These are phyloP conservation scores for Pseudoatta argentina DNA, from an alignment of 1,140 invertebrate genomes.

Conservation along the genomic window DNA sequence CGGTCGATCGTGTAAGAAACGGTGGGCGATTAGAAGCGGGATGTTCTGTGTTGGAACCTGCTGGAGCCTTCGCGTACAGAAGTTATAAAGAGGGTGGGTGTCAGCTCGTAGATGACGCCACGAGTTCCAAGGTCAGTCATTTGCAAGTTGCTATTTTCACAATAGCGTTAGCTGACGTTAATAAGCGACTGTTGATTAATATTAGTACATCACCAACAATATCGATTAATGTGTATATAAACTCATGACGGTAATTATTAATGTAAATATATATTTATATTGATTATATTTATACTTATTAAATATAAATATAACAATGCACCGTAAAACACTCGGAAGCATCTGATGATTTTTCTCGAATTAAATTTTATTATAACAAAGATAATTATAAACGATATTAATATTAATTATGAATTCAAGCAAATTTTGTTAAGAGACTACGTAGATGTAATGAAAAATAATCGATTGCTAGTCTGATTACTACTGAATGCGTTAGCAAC, in stretches of 20 bases:
- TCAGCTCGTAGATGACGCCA: constrained; percentile 4
- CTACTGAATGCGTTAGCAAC: neutral
- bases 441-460: neutral
- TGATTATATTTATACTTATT: constrained; percentile 1
- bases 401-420: constrained; percentile 21
- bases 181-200: constrained; percentile 24
- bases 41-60: neutral
- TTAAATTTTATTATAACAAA: constrained; percentile 9
- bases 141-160: constrained; percentile 9
- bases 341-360: neutral
- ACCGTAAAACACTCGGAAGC: neutral
- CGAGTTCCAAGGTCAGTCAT: constrained; percentile 33
- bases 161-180: constrained; percentile 9
- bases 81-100: constrained; percentile 11
- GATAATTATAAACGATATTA: neutral
- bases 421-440: constrained; percentile 15
- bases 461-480: constrained; percentile 29
- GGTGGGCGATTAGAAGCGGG: constrained; percentile 3
- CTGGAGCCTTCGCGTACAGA: neutral
- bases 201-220: neutral
- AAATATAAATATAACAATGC: constrained; percentile 2
- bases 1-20: constrained; percentile 27
- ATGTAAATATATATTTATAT: neutral
- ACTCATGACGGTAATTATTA: neutral
- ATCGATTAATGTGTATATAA: neutral